A percentile compares a stretch with the other conserved stretches of the same genome.
Evolutionary conservation across 2,888 invertebrate species (phyloP).

Genomic region (Philereme vetulata): DNA sequence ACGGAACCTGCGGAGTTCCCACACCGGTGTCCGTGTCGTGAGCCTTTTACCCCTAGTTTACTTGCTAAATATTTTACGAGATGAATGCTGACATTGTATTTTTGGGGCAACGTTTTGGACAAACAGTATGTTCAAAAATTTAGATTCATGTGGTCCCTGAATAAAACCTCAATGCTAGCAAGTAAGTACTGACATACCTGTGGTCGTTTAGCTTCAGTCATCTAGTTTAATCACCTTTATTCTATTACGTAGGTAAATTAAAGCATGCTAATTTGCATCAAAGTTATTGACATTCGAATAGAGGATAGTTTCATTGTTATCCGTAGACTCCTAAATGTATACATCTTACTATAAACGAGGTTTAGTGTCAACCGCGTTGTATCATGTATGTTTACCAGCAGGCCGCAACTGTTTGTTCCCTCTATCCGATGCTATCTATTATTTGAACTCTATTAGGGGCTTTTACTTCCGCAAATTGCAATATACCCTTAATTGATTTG

Average conservation of each 20-base stretch:
- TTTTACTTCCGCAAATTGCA: constrained; percentile 43
- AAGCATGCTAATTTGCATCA: no score
- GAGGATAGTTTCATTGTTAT: no score
- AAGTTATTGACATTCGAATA: no score
- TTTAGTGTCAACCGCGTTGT: constrained; percentile 46
- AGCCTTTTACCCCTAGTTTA: constrained; percentile 46
- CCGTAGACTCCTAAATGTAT: background rate
- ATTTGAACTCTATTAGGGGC: constrained; percentile 66
- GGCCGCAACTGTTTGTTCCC: constrained; percentile 63
- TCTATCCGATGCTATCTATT: constrained; percentile 67
- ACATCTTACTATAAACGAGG: constrained; percentile 15
- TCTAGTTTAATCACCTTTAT: no score
- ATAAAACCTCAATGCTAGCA: no score
- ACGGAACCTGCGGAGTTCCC: constrained; percentile 57
- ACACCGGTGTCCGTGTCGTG: constrained; percentile 52
- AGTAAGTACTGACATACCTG: no score
- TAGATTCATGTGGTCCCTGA: background rate
- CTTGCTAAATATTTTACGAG: constrained; percentile 38
- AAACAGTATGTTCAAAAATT: background rate
- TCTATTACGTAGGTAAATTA: no score
- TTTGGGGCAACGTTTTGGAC: constrained; percentile 14
- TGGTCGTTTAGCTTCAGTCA: no score
- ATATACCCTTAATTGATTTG: constrained; percentile 8
- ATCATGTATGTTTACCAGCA: constrained; percentile 50
- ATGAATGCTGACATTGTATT: constrained; percentile 21